Percentiles rank a stretch among this genome's conserved stretches.
Evolutionary conservation across 2,797 vertebrate genomes (phyloP).

Genomic region (Gymnothorax javanicus): DNA sequence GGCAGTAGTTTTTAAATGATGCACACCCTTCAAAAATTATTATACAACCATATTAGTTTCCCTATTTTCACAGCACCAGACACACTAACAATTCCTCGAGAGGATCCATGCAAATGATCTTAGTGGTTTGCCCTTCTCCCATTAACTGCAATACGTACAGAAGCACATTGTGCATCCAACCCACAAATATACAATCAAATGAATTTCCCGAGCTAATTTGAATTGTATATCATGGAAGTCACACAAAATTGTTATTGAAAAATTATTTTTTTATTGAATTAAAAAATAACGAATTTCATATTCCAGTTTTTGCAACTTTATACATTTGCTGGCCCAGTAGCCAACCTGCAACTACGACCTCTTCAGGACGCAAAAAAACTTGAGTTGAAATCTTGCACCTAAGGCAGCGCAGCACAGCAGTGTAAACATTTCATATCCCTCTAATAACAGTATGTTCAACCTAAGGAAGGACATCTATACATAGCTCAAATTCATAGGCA

Average conservation of each 20-base stretch:
- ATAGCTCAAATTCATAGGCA: background rate
- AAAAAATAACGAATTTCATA: conserved; percentile 31
- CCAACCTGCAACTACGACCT: conserved; percentile 17
- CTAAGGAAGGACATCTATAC: background rate
- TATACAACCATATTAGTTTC: too few relatives aligned
- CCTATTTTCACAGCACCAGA: too few relatives aligned
- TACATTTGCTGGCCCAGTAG: background rate
- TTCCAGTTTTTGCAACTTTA: conserved; percentile 14
- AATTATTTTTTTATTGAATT: background rate
- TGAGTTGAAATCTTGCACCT: conserved; percentile 3
- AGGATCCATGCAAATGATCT: too few relatives aligned
- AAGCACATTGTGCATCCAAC: background rate
- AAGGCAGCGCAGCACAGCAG: conserved; percentile 23
- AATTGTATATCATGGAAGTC: background rate
- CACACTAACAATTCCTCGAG: too few relatives aligned
- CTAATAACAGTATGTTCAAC: background rate
- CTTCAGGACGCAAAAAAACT: conserved; percentile 13
- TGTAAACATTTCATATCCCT: background rate
- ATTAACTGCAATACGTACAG: background rate
- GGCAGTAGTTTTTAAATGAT: too few relatives aligned
- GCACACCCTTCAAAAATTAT: too few relatives aligned
- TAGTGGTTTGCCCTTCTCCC: too few relatives aligned
- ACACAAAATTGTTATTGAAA: conserved; percentile 1
- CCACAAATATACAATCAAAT: background rate
- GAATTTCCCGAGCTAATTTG: background rate